phyloP scores from a whole-genome alignment of 2,888 invertebrate species.

The Cabera pusaria region DNA sequence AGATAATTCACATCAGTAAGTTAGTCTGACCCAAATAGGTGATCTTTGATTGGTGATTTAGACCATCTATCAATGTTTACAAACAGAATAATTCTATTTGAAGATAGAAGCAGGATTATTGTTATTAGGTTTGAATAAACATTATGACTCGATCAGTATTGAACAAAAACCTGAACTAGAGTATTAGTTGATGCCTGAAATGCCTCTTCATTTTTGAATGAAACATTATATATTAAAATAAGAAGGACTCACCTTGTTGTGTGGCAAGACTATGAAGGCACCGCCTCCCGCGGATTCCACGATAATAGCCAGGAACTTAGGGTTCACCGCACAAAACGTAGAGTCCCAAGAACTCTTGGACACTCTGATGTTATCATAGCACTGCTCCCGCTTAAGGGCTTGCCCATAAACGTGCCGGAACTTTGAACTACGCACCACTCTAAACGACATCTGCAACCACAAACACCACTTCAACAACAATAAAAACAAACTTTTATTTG shows the following conservation, averaged over 20 bases:
- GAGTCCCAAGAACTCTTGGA: slow-evolving; percentile 99
- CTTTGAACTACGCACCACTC: slow-evolving; percentile 98
- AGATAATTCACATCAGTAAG: no score
- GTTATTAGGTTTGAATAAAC: no score
- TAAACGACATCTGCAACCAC: slow-evolving; percentile 93
- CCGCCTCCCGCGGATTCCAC: slow-evolving; percentile 98
- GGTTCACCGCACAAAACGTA: slow-evolving; percentile 99
- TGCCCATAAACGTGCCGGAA: slow-evolving; percentile 98
- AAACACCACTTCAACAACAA: slow-evolving; percentile 66
- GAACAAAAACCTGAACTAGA: no score
- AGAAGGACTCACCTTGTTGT: slow-evolving; percentile 89
- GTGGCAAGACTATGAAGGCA: slow-evolving; percentile 96
- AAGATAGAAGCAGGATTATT: no score
- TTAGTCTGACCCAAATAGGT: no score
- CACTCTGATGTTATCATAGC: slow-evolving; percentile 98
- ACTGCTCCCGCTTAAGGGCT: slow-evolving; percentile 96
- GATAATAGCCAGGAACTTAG: slow-evolving; percentile 98
- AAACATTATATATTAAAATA: slow-evolving; percentile 28
- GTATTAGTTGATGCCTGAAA: no score
- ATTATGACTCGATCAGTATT: no score
- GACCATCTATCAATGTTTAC: no score
- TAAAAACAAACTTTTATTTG: slow-evolving; percentile 58
- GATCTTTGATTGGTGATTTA: no score
- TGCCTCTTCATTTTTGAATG: slow-evolving; percentile 5
- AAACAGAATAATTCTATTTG: no score